Evolutionary conservation across 2,797 vertebrate species (phyloP).

Genomic region (Clarias pachynema): DNA sequence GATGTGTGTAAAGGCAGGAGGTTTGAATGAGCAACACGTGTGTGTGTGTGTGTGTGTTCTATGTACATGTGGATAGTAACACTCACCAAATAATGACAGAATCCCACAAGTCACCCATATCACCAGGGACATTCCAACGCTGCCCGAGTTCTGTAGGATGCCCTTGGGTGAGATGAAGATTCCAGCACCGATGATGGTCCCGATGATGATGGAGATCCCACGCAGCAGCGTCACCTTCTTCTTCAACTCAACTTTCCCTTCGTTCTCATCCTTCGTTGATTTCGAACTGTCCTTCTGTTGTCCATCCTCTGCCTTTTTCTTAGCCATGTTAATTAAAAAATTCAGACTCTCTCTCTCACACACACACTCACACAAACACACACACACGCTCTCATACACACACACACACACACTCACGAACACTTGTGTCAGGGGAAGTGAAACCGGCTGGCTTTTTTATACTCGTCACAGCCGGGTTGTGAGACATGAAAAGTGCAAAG

Average conservation of each 20-base stretch:
- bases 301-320: constrained; percentile 51
- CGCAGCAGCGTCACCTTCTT: constrained; percentile 92
- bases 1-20: not conserved
- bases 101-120: constrained; percentile 90
- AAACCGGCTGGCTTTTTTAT: constrained; percentile 14
- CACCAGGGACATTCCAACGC: constrained; percentile 89
- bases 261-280: not conserved
- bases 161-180: constrained; percentile 98
- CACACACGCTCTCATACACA: not conserved
- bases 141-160: constrained; percentile 89
- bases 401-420: not conserved
- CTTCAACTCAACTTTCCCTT: constrained; percentile 81
- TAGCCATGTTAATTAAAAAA: constrained; percentile 73
- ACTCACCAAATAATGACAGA: constrained; percentile 95
- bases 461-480: not conserved
- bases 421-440: not conserved
- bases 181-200: constrained; percentile 94
- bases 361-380: constrained; percentile 3
- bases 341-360: not conserved
- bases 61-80: constrained; percentile 13
- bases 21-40: not conserved
- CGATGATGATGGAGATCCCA: constrained; percentile 92
- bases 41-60: constrained; percentile 21
- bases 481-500: constrained; percentile 38
- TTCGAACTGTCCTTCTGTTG: not conserved